phyloP scores from a whole-genome alignment of 2,888 invertebrate species.

The Operophtera brumata region DNA sequence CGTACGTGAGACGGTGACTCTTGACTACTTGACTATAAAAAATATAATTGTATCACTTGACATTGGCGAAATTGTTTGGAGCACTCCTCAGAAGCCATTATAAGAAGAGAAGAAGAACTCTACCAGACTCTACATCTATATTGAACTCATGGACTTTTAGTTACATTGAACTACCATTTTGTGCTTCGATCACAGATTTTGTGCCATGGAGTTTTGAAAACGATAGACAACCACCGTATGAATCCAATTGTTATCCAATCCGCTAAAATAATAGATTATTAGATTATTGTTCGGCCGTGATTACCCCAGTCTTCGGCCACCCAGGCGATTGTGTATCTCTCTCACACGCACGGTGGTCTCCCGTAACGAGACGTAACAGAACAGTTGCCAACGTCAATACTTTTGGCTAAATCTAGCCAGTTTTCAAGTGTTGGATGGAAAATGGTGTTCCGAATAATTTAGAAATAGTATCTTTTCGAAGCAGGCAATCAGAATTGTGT shows the following conservation, averaged over 20 bases:
- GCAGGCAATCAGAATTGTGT: too few relatives aligned
- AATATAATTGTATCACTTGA: too few relatives aligned
- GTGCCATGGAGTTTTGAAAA: background rate
- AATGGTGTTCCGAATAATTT: too few relatives aligned
- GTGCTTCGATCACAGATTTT: too few relatives aligned
- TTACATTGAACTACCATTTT: too few relatives aligned
- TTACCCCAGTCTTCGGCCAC: constrained; percentile 34
- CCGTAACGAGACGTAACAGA: constrained; percentile 25
- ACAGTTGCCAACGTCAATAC: constrained; percentile 9
- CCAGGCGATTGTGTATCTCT: constrained; percentile 24
- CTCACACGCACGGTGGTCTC: constrained; percentile 27
- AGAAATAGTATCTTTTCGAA: too few relatives aligned
- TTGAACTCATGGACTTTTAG: too few relatives aligned
- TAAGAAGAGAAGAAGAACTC: too few relatives aligned
- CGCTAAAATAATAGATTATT: constrained; percentile 66
- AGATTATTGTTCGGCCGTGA: constrained; percentile 62
- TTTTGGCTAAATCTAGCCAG: constrained; percentile 1
- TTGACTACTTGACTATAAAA: too few relatives aligned
- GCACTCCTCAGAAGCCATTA: too few relatives aligned
- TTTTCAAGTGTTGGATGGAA: background rate
- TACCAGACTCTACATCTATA: background rate
- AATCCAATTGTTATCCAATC: constrained; percentile 21
- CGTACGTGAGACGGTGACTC: too few relatives aligned
- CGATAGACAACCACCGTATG: constrained; percentile 1
- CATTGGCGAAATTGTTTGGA: too few relatives aligned